Evolutionary conservation across 2,113 vertebrate genomes (phyloP), one percentile per base, ranked within the genome.

Genomic region (Channa argus): DNA sequence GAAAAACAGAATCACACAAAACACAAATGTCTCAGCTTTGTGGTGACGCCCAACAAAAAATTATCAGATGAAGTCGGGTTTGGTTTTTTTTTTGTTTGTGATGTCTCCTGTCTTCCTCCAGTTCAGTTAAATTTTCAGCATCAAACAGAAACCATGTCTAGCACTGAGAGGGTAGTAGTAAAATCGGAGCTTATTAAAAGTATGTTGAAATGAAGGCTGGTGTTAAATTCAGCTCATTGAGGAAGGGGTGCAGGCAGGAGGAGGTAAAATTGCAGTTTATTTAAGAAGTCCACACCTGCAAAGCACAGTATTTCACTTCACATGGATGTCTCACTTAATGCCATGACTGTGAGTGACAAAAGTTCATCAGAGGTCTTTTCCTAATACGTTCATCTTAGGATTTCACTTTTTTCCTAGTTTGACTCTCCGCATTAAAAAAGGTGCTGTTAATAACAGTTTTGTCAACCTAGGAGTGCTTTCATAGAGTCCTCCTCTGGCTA

Each of bases 161-260:
- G n/a, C 52, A 67, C 47, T 50, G 61, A 62, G 59, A 67, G 49
- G 15, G 46, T 11, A 68, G 14, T 72, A 74, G 44, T 49, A 53
- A 62, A 74, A 67, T 45, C 10, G 4, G 13, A 81, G 56, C 50
- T 77, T 71, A 74, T 79, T 61, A 63, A 68, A 83, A 79, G 66
- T 58, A 33, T 33, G 37, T 58, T 79, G 55, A 69, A 65, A 61
- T 24, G n/a, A 76, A n/a, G 44, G 59, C 53, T 82, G 67, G 37
- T 83, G 74, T 62, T 74, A 82, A 82, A 83, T 66, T 84, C 53
- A 71, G 69, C 71, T 84, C 52, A 69, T 75, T 72, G 54, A 73
- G 58, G 39, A 66, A 49, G 43, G 45, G n/a, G 74, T 13, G 13
- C 41, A 45, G 38, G 11, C 62, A 11, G 46, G 50, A 62, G 69